Percentiles rank a stretch among this genome's conserved stretches.
Conservation (phyloP, 2,113 vertebrate species). For the Microtus pennsylvanicus region DNA sequence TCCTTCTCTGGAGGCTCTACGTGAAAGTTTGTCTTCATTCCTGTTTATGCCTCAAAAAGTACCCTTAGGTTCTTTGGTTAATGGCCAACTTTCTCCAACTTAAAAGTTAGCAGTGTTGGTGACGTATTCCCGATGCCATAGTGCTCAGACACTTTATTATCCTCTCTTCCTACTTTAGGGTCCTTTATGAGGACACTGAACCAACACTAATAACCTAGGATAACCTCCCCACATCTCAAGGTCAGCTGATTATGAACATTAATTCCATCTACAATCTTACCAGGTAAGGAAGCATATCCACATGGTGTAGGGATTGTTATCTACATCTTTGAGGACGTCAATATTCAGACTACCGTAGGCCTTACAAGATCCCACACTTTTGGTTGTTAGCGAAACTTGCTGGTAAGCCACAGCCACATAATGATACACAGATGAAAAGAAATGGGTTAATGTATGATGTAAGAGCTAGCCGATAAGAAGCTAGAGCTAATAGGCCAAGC, state of each 20-base stretch:
- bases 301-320: neutral
- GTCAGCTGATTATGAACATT: neutral
- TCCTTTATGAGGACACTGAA: neutral
- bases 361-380: neutral
- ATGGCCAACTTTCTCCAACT: neutral
- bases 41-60: neutral
- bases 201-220: neutral
- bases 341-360: neutral
- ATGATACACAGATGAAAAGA: too few species aligned
- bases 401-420: too few species aligned
- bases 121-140: neutral
- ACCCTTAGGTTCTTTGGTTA: neutral
- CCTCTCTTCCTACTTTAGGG: neutral
- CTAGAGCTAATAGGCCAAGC: too few species aligned
- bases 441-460: too few species aligned
- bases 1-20: neutral
- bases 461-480: too few species aligned
- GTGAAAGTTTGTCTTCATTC: neutral
- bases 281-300: neutral
- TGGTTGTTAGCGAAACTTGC: neutral
- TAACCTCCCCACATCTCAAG: neutral
- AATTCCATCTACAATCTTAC: neutral
- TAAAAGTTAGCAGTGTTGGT: neutral
- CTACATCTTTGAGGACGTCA: fast-evolving
- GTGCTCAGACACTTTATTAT: neutral